Base-by-base conservation (phyloP, 2,888 invertebrate species). In the Hirtodrosophila histrioides region DNA sequence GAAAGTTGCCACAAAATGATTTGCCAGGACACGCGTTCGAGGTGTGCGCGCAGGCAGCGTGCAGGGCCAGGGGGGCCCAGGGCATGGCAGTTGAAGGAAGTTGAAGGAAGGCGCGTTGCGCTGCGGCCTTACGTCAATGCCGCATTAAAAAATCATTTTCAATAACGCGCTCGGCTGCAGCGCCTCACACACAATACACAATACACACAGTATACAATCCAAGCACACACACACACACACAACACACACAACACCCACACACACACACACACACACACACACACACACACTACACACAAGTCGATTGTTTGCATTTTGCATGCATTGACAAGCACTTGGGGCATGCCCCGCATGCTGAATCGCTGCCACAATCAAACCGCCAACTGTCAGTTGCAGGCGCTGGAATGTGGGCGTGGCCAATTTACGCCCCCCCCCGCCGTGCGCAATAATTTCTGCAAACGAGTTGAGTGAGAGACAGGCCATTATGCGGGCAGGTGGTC, bases 121-220 rank as follows among this genome's bases (percentile, higher is more conserved):
- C 57, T 17, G 50, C 35, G 60, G 62, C 45, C 54, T 69, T 67
- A 72, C 71, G 69, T 76, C 84, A 77, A 82, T 80, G 76, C 71
- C 78, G 64, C 82, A 86, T 87, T 86, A 87, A 86, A 86, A 87
- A 86, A 86, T 84, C 78, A 87, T 87, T 87, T 87, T 87, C 85
- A 87, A 87, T 87, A 86, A 80, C 81, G 69, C 76, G 73, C 83
- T 69, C 69, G 68, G 61, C 56, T 69, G 70, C 75, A 62, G 40
- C 51, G 41, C 11, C 10, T 11, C 45, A 24, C 39, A 23, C 23
- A 36, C 41, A 39, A 27, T 6, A 27, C 56, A 29, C 31, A 23
- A 27, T 6, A 27, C 27, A 27, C 27, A 27, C 27, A 27, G 27
- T 3, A 27, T 6, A 27, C 5, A 27, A 27, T 27, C 0, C 27